Conservation (phyloP, 2,797 vertebrate species). For the Sebastolobus alascanus region DNA sequence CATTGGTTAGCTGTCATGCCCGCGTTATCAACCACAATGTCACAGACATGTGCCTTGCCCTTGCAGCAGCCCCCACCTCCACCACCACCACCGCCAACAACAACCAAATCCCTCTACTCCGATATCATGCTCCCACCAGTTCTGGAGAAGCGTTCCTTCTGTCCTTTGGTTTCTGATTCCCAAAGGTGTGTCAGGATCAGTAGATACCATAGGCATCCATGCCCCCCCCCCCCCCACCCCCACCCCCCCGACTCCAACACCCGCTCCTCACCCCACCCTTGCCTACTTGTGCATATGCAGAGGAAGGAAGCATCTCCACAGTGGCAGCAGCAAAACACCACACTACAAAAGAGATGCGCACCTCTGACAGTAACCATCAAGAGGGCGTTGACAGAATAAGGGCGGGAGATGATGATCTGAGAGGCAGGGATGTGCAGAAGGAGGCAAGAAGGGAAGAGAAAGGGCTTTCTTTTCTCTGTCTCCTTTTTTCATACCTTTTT, state of each 20-base stretch:
- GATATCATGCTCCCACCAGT: conserved; percentile 50
- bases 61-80: conserved; percentile 25
- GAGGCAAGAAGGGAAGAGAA: conserved; percentile 80
- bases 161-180: conserved; percentile 77
- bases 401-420: conserved; percentile 89
- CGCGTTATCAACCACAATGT: conserved; percentile 53
- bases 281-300: conserved; percentile 88
- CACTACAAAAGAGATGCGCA: conserved; percentile 86
- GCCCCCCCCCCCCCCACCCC: conserved; percentile 17
- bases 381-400: conserved; percentile 90
- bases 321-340: conserved; percentile 81
- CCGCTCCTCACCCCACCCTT: conserved; percentile 40
- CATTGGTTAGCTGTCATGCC: conserved; percentile 53
- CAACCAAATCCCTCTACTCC: conserved; percentile 55
- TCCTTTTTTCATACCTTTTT: conserved; percentile 71
- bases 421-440: conserved; percentile 82
- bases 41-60: conserved; percentile 57
- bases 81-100: background rate
- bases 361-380: conserved; percentile 88
- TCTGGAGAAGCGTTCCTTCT: conserved; percentile 53
- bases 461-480: conserved; percentile 77
- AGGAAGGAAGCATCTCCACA: conserved; percentile 81
- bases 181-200: conserved; percentile 80
- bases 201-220: conserved; percentile 67
- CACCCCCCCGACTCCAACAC: conserved; percentile 21